These are phyloP conservation scores for Muntiacus reevesi DNA, from an alignment of 2,113 vertebrate genomes.

Conservation along the genomic window DNA sequence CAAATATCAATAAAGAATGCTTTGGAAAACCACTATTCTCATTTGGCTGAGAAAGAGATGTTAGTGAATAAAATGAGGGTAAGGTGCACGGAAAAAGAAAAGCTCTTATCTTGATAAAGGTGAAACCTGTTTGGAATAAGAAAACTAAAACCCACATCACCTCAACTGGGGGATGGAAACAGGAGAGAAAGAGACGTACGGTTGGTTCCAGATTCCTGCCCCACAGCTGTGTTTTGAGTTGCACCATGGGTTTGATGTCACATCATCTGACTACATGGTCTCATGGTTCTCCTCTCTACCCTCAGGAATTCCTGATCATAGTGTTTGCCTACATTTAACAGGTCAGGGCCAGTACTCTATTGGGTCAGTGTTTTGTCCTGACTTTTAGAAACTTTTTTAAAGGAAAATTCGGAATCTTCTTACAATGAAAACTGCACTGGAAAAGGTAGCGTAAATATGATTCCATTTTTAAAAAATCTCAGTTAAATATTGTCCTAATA, in stretches of 20 bases:
- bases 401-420: slow-evolving; percentile 19
- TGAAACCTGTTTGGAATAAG: background rate
- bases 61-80: background rate
- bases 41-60: background rate
- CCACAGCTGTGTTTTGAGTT: slow-evolving; percentile 56
- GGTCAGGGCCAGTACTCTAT: background rate
- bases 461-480: background rate
- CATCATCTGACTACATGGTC: slow-evolving; percentile 6
- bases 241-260: slow-evolving; percentile 7
- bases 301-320: slow-evolving; percentile 16
- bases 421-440: background rate
- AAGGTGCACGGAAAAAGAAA: background rate
- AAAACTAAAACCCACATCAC: background rate
- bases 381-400: background rate
- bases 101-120: background rate
- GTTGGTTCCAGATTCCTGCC: background rate
- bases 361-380: background rate
- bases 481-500: background rate
- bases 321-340: background rate
- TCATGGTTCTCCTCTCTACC: background rate
- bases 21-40: slow-evolving; percentile 12
- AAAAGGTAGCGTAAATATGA: background rate
- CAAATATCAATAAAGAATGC: background rate
- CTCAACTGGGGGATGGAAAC: background rate
- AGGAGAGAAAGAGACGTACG: background rate